These are phyloP conservation scores for Corythornis vintsioides DNA, from an alignment of 2,113 vertebrate species.

Conservation along the genomic window DNA sequence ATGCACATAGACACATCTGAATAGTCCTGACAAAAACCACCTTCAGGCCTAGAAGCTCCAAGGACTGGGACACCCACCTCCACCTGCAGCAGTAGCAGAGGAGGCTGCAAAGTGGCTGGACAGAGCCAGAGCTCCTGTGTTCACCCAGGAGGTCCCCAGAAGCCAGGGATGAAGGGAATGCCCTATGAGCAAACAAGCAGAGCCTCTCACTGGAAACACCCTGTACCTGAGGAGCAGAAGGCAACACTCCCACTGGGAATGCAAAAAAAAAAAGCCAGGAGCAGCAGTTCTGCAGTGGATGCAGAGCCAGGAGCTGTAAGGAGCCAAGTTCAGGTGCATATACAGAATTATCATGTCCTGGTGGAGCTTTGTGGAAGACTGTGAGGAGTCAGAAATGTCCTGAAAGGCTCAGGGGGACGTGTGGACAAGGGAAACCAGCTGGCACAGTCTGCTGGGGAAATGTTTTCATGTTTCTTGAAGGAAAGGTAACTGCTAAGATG, in stretches of 20 bases:
- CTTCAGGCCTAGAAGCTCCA: background rate
- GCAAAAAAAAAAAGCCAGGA: background rate
- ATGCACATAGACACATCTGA: background rate
- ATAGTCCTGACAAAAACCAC: background rate
- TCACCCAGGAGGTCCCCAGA: background rate
- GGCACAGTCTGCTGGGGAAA: background rate
- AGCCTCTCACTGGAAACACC: background rate
- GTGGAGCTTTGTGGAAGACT: background rate
- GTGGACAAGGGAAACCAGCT: background rate
- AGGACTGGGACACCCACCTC: background rate
- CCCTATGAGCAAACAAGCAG: background rate
- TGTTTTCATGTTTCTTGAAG: background rate
- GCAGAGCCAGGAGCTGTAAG: background rate
- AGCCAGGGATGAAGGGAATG: accelerated
- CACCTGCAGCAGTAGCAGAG: background rate
- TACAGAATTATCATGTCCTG: background rate
- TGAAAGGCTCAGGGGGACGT: background rate
- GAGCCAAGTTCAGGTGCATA: background rate
- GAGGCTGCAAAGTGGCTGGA: background rate
- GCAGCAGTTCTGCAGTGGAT: background rate
- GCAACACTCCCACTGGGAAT: background rate
- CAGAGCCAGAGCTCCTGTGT: background rate
- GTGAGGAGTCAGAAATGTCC: background rate
- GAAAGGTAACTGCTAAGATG: background rate
- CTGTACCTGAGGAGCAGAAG: background rate